A percentile compares a stretch with the other conserved stretches of the same genome.
Conservation (phyloP, 2,888 invertebrate genomes). For the Acanthosoma haemorrhoidale region DNA sequence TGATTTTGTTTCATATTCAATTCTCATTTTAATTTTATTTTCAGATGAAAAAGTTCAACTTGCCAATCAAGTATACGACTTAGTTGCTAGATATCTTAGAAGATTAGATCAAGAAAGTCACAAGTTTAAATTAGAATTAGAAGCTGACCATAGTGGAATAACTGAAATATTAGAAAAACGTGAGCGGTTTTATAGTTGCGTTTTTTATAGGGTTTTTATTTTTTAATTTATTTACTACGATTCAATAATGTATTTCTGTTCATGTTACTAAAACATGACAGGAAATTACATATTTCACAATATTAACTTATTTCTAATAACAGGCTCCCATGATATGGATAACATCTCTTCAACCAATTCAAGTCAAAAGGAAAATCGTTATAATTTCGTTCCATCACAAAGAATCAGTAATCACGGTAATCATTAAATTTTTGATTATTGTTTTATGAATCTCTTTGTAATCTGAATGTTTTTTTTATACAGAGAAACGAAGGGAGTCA, state of each 20-base stretch:
- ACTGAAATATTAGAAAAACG: slow-evolving; percentile 89
- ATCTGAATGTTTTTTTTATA: not conserved
- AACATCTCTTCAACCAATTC: slow-evolving; percentile 52
- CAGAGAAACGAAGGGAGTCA: slow-evolving; percentile 70
- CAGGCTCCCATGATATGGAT: slow-evolving; percentile 82
- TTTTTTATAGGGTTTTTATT: no score
- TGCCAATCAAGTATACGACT: slow-evolving; percentile 89
- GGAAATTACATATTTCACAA: no score
- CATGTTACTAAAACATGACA: not conserved
- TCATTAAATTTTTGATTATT: not conserved
- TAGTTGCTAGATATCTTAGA: slow-evolving; percentile 87
- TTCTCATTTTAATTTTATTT: slow-evolving; percentile 67
- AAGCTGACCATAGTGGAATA: slow-evolving; percentile 97
- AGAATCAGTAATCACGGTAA: slow-evolving; percentile 6
- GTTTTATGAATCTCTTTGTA: not conserved
- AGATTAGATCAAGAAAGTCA: slow-evolving; percentile 84
- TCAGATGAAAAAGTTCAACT: slow-evolving; percentile 88
- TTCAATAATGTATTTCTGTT: no score
- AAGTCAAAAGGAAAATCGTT: slow-evolving; percentile 81
- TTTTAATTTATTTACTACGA: no score
- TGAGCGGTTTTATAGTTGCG: slow-evolving; percentile 37
- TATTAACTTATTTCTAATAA: slow-evolving; percentile 22
- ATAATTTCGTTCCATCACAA: slow-evolving; percentile 46
- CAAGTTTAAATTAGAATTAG: slow-evolving; percentile 97
- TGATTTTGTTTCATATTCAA: slow-evolving; percentile 62